A percentile compares a stretch with the other conserved stretches of the same genome.
These are phyloP conservation scores for Lochmaea capreae DNA, from an alignment of 2,888 invertebrate genomes.

Conservation along the genomic window DNA sequence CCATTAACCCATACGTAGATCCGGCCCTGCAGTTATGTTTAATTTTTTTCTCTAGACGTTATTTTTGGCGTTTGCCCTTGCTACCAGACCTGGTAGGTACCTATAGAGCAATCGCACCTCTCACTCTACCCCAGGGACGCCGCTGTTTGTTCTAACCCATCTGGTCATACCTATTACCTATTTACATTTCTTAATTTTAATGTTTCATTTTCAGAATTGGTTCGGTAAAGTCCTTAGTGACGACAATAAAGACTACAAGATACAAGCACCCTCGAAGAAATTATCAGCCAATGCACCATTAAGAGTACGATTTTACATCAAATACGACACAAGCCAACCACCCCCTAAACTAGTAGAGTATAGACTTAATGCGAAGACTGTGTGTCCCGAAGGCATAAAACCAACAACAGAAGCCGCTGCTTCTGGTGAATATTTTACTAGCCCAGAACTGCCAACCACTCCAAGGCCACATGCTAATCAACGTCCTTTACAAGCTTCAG, in stretches of 20 bases:
- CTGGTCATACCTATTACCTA: no score
- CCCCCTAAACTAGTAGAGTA: slow-evolving; percentile 61
- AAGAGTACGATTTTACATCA: slow-evolving; percentile 71
- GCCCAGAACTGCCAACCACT: slow-evolving; percentile 44
- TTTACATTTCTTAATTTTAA: no score
- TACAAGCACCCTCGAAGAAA: slow-evolving; percentile 71
- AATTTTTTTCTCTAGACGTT: no score
- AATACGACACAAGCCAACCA: slow-evolving; percentile 68
- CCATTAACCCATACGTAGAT: no score
- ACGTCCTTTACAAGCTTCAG: not conserved
- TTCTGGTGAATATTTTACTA: slow-evolving; percentile 55
- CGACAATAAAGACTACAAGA: slow-evolving; percentile 72
- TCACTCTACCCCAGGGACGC: no score
- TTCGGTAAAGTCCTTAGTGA: slow-evolving; percentile 71
- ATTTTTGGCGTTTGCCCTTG: no score
- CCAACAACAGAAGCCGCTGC: slow-evolving; percentile 59
- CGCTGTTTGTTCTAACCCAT: no score
- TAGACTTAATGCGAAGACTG: slow-evolving; percentile 70
- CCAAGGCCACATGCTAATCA: slow-evolving; percentile 47
- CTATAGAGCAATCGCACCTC: no score
- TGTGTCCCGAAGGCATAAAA: slow-evolving; percentile 64
- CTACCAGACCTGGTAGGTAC: no score
- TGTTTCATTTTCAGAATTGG: slow-evolving; percentile 58
- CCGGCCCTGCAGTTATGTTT: no score
- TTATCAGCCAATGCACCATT: slow-evolving; percentile 69